These are phyloP conservation scores for Zeus faber DNA, from an alignment of 2,113 vertebrate species.

Conservation along the genomic window DNA sequence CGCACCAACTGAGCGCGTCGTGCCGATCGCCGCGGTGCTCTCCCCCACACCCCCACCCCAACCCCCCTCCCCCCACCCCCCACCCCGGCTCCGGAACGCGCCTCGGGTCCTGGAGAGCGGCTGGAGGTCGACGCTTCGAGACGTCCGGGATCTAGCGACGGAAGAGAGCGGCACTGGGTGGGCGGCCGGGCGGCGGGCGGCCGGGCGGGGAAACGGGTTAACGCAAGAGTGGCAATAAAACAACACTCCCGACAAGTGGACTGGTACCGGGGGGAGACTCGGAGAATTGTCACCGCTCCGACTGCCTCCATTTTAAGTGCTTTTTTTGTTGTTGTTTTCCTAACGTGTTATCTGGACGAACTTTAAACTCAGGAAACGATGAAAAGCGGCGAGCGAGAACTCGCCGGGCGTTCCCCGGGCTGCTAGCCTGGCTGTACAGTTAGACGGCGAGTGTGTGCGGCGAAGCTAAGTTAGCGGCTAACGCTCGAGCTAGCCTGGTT, in stretches of 20 bases:
- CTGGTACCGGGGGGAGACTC: conserved; percentile 42
- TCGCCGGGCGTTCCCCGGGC: conserved; percentile 68
- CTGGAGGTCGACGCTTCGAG: conserved; percentile 29
- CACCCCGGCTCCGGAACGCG: no score
- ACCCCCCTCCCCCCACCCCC: no score
- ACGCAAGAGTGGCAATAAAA: conserved; percentile 81
- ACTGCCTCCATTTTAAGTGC: conserved; percentile 6
- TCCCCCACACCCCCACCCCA: no score
- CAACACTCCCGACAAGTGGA: conserved; percentile 72
- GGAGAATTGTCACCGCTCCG: conserved; percentile 15
- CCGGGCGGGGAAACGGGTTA: conserved; percentile 60
- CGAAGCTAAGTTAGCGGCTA: no score
- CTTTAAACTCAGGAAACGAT: conserved; percentile 75
- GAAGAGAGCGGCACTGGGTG: conserved; percentile 73
- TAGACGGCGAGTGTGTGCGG: conserved; percentile 6
- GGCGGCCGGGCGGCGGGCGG: no score
- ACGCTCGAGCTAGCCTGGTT: conserved; percentile 50
- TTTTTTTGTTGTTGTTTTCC: conserved; percentile 15
- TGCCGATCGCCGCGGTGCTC: no score
- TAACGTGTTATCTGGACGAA: conserved; percentile 44
- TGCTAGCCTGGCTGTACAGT: conserved; percentile 30
- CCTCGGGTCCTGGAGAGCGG: no score
- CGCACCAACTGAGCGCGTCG: no score
- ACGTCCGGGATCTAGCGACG: conserved; percentile 62
- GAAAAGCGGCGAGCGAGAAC: conserved; percentile 67